phyloP scores from a whole-genome alignment of 2,113 vertebrate species.

The Prochilodus magdalenae region DNA sequence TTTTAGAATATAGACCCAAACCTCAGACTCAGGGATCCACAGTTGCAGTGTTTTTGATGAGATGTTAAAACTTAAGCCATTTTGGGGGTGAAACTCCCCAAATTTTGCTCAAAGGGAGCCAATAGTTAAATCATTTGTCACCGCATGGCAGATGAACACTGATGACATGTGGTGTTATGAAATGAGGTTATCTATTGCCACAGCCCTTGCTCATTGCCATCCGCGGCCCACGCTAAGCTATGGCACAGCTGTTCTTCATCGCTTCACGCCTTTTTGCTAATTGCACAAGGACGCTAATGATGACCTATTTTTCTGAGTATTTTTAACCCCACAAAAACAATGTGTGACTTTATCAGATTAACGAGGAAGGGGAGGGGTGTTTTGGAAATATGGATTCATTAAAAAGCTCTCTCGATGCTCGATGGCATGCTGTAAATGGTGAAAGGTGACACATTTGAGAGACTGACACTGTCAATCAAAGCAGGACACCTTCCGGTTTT shows the following conservation, averaged over 20 bases:
- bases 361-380: slow-evolving; percentile 22
- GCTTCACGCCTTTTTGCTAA: slow-evolving; percentile 61
- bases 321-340: slow-evolving; percentile 58
- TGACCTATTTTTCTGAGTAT: slow-evolving; percentile 55
- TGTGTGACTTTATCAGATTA: slow-evolving; percentile 41
- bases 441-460: slow-evolving; percentile 1
- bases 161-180: slow-evolving; percentile 49
- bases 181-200: slow-evolving; percentile 55
- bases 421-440: not conserved
- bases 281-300: slow-evolving; percentile 50
- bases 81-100: not conserved
- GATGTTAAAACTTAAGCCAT: not conserved
- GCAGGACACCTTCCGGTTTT: not conserved
- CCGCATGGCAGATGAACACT: slow-evolving; percentile 21
- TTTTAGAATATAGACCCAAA: not conserved
- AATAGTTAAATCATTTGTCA: slow-evolving; percentile 16
- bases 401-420: not conserved
- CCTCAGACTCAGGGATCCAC: no score
- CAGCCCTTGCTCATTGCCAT: slow-evolving; percentile 43
- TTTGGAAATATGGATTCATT: slow-evolving; percentile 25
- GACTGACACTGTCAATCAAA: not conserved
- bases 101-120: not conserved
- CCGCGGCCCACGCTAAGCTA: slow-evolving; percentile 49
- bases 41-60: not conserved
- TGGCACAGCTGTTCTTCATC: slow-evolving; percentile 57